Conservation (phyloP, 2,113 vertebrate genomes). For the Anoplopoma fimbria region DNA sequence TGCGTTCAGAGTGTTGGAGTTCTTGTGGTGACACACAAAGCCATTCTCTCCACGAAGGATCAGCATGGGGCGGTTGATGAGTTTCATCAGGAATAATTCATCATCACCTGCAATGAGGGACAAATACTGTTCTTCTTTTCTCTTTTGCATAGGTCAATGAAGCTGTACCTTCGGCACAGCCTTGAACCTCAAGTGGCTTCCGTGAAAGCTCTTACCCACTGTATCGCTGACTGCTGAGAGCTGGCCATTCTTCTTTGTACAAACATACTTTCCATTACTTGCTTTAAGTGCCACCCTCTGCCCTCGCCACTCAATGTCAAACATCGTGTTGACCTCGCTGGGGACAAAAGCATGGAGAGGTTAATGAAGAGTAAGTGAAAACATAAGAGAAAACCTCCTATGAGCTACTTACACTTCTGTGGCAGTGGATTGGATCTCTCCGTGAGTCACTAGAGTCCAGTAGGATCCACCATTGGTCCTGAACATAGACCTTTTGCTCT, state of each 20-base stretch:
- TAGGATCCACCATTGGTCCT: conserved; percentile 91
- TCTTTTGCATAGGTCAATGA: neutral
- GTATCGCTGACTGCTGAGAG: conserved; percentile 91
- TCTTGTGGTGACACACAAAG: conserved; percentile 94
- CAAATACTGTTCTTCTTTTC: neutral
- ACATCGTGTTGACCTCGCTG: conserved; percentile 92
- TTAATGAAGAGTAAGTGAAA: neutral
- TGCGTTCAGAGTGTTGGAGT: conserved; percentile 91
- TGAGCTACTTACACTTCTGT: conserved; percentile 88
- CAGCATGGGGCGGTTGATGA: conserved; percentile 96
- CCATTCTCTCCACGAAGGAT: conserved; percentile 93
- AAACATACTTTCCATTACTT: conserved; percentile 94
- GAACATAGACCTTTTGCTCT: conserved; percentile 92
- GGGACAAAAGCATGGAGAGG: neutral
- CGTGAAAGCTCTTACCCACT: conserved; percentile 85
- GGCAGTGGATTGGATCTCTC: conserved; percentile 93
- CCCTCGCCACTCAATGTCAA: conserved; percentile 94
- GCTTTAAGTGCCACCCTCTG: conserved; percentile 92
- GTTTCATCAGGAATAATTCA: conserved; percentile 92
- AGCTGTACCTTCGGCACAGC: neutral
- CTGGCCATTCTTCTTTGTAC: conserved; percentile 97
- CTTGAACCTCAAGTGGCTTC: neutral
- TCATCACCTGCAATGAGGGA: conserved; percentile 85
- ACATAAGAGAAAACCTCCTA: neutral
- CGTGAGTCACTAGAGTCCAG: conserved; percentile 94